Conservation (phyloP, 1,140 invertebrate species). For the Pseudachorutes palmiensis region DNA sequence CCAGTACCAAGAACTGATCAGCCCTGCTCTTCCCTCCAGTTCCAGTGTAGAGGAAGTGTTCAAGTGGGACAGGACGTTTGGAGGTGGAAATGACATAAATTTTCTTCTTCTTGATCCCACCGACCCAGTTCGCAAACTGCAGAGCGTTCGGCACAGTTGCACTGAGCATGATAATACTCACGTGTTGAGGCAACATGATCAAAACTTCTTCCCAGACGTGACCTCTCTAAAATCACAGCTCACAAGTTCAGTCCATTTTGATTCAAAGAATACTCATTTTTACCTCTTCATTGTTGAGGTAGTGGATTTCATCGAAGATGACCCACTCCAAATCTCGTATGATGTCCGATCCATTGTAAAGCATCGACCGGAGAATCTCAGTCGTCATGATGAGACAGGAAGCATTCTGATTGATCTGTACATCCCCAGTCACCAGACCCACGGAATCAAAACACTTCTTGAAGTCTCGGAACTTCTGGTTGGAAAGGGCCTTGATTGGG, state of each 20-base stretch:
- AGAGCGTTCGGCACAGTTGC: conserved; percentile 96
- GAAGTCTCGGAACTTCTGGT: conserved; percentile 98
- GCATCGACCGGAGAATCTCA: conserved; percentile 94
- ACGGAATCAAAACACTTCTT: conserved; percentile 86
- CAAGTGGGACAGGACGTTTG: conserved; percentile 88
- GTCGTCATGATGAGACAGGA: conserved; percentile 98
- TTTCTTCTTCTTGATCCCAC: conserved; percentile 80
- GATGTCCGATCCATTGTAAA: conserved; percentile 91
- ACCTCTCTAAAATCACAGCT: conserved; percentile 59
- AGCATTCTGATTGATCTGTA: conserved; percentile 89
- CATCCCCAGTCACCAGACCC: conserved; percentile 89
- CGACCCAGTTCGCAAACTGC: conserved; percentile 96
- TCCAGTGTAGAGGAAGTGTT: conserved; percentile 89
- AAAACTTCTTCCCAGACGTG: conserved; percentile 99
- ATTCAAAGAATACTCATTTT: background rate
- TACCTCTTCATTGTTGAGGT: conserved; percentile 93
- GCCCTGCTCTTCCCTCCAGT: conserved; percentile 68
- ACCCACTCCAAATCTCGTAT: conserved; percentile 96
- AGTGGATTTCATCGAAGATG: conserved; percentile 99
- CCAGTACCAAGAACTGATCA: conserved; percentile 75
- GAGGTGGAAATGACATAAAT: conserved; percentile 91
- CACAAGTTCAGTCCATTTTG: conserved; percentile 11
- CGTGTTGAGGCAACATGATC: conserved; percentile 86
- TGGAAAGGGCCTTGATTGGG: conserved; percentile 97
- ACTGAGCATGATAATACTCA: conserved; percentile 93